A percentile compares a stretch with the other conserved stretches of the same genome.
phyloP scores from a whole-genome alignment of 2,888 invertebrate species.

The Acleris cristana region DNA sequence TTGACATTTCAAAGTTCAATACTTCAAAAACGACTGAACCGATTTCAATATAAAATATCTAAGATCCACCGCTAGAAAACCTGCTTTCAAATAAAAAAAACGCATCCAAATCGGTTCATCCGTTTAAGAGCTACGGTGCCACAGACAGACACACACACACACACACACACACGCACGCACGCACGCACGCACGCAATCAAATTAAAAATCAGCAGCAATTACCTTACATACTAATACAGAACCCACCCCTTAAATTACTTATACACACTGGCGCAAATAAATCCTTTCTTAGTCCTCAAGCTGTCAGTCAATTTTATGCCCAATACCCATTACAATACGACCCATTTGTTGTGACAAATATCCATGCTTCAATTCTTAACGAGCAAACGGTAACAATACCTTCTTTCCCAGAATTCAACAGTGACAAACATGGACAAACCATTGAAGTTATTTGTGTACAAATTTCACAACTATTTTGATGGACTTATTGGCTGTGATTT shows the following conservation, averaged over 20 bases:
- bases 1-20: no score
- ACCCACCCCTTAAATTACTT: slow-evolving; percentile 8
- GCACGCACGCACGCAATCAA: no score
- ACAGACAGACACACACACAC: no score
- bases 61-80: no score
- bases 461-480: slow-evolving; percentile 41
- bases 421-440: slow-evolving; percentile 28
- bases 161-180: no score
- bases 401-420: slow-evolving; percentile 42
- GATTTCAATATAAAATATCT: no score
- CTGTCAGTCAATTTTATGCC: background rate
- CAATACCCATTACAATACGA: background rate
- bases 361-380: slow-evolving; percentile 42
- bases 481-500: no score
- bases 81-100: no score
- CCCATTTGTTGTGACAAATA: slow-evolving; percentile 5
- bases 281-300: slow-evolving; percentile 18
- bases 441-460: slow-evolving; percentile 24
- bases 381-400: slow-evolving; percentile 46
- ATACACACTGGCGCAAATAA: slow-evolving; percentile 27
- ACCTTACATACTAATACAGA: slow-evolving; percentile 14
- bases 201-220: slow-evolving; percentile 4
- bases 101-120: no score
- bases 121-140: no score
- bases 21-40: no score